These are phyloP conservation scores for Tiliacea aurago DNA, from an alignment of 2,888 invertebrate species.

Conservation along the genomic window DNA sequence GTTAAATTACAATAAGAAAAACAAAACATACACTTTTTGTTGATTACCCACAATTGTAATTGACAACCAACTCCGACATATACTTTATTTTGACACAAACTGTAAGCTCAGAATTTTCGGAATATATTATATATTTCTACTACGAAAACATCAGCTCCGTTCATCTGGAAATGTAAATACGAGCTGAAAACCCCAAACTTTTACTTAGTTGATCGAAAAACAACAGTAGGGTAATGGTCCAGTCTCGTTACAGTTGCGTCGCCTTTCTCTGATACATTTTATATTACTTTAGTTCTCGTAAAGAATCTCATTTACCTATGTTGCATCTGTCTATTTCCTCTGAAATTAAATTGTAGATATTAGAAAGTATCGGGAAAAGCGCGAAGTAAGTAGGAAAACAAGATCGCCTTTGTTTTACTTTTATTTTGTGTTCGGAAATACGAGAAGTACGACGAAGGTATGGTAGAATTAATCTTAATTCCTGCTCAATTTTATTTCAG, in stretches of 20 bases:
- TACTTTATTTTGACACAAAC: constrained; percentile 31
- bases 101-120: constrained; percentile 6
- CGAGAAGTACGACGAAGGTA: constrained; percentile 15
- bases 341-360: constrained; percentile 24
- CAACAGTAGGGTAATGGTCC: constrained; percentile 31
- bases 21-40: no score
- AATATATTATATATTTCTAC: constrained; percentile 19
- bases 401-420: constrained; percentile 22
- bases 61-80: no score
- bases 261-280: constrained; percentile 18
- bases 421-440: constrained; percentile 31
- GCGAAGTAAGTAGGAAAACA: constrained; percentile 40
- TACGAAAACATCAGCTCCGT: constrained; percentile 15
- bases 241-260: constrained; percentile 22
- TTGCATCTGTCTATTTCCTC: constrained; percentile 44
- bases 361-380: constrained; percentile 56
- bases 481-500: constrained; percentile 30
- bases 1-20: no score
- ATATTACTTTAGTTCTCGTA: constrained; percentile 20
- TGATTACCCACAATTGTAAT: no score
- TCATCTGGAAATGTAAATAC: constrained; percentile 34
- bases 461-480: constrained; percentile 44
- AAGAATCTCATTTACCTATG: constrained; percentile 47
- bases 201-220: constrained; percentile 33
- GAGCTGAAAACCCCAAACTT: constrained; percentile 35